These are phyloP conservation scores for Bellardia pandia DNA, from an alignment of 2,888 invertebrate species.

Conservation along the genomic window DNA sequence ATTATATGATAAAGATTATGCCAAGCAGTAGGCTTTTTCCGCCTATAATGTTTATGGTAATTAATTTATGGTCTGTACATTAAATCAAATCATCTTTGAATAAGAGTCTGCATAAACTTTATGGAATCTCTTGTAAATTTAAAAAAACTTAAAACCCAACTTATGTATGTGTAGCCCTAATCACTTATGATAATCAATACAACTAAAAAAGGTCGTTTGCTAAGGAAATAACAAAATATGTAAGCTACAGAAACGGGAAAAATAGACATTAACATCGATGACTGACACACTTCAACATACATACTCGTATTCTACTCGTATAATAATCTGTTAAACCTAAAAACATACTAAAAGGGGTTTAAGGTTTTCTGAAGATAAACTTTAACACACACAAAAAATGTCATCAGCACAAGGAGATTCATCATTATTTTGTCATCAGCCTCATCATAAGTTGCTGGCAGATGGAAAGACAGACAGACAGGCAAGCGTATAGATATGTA, in stretches of 20 bases:
- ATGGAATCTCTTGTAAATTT: too few relatives aligned
- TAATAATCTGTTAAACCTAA: not conserved
- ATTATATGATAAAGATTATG: too few relatives aligned
- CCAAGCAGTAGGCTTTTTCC: too few relatives aligned
- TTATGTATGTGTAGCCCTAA: not conserved
- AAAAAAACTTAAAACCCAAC: not conserved
- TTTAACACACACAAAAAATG: slow-evolving; percentile 18
- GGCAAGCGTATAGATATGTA: not conserved
- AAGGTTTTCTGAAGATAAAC: slow-evolving; percentile 32
- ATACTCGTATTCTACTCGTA: not conserved
- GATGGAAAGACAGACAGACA: slow-evolving; percentile 6
- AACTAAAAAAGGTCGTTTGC: not conserved
- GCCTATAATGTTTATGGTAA: too few relatives aligned
- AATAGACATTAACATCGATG: slow-evolving; percentile 30
- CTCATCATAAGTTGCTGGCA: slow-evolving; percentile 6
- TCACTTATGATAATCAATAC: not conserved
- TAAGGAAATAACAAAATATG: slow-evolving; percentile 11
- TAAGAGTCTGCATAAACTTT: too few relatives aligned
- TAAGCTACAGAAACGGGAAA: not conserved
- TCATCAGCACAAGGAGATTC: slow-evolving; percentile 53
- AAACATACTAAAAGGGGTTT: not conserved
- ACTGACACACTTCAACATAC: too few relatives aligned
- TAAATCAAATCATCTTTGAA: too few relatives aligned
- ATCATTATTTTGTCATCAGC: slow-evolving; percentile 15
- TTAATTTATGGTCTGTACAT: too few relatives aligned